Percentiles rank a stretch among this genome's conserved stretches.
Conservation (phyloP, 2,888 invertebrate species). For the Pherbina coryleti region DNA sequence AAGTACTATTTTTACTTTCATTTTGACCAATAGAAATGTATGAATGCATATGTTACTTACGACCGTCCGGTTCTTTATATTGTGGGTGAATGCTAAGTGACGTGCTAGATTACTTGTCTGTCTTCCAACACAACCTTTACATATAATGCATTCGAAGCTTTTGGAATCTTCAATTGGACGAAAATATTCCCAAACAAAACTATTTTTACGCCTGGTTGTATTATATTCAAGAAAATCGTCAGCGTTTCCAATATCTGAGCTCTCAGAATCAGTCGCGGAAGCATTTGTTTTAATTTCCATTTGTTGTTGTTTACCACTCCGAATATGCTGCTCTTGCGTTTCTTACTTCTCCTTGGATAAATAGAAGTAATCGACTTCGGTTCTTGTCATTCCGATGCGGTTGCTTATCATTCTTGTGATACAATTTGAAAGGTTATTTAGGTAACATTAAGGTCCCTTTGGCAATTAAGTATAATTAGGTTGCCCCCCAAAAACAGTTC, state of each 20-base stretch:
- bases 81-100: conserved; percentile 53
- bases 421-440: too few relatives aligned
- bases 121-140: conserved; percentile 54
- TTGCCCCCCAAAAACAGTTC: too few relatives aligned
- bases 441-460: too few relatives aligned
- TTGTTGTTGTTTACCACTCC: conserved; percentile 19
- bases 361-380: background rate
- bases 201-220: conserved; percentile 46
- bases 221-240: conserved; percentile 7
- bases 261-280: conserved; percentile 10
- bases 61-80: conserved; percentile 45
- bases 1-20: background rate
- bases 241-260: conserved; percentile 18
- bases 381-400: background rate
- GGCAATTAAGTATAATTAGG: too few relatives aligned
- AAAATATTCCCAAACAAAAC: conserved; percentile 59
- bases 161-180: conserved; percentile 48
- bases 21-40: background rate
- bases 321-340: background rate
- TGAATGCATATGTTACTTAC: conserved; percentile 19
- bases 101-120: conserved; percentile 56
- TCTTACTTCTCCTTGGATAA: background rate
- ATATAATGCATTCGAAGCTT: conserved; percentile 53
- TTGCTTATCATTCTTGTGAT: background rate
- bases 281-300: conserved; percentile 25